Evolutionary conservation across 2,888 invertebrate genomes (phyloP).

Genomic region (Yponomeuta sedellus): DNA sequence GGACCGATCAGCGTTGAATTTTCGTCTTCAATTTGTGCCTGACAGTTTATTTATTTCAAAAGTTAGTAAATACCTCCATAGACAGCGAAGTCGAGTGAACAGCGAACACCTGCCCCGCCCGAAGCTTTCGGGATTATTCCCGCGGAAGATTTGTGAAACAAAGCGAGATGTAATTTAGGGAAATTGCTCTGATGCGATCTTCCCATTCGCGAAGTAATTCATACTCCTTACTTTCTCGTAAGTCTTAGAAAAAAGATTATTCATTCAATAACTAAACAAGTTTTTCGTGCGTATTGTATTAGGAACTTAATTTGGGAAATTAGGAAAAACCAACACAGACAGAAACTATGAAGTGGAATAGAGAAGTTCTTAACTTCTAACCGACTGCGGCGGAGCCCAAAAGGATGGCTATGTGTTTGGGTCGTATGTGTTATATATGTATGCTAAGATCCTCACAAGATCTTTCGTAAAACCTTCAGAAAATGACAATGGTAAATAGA

Average conservation of each 20-base stretch:
- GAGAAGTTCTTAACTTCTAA: no score
- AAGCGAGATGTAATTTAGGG: slow-evolving; percentile 72
- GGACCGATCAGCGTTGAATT: slow-evolving; percentile 22
- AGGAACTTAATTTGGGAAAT: no score
- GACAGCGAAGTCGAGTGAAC: slow-evolving; percentile 22
- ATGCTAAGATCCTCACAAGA: no score
- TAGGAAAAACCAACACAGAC: no score
- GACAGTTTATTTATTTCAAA: slow-evolving; percentile 37
- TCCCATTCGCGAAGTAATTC: slow-evolving; percentile 20
- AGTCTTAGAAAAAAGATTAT: slow-evolving; percentile 20
- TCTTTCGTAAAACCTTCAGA: no score
- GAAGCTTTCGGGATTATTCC: slow-evolving; percentile 58
- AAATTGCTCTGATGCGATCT: slow-evolving; percentile 54
- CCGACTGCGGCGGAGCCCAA: no score
- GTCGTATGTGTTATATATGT: no score
- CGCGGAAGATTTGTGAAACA: slow-evolving; percentile 73
- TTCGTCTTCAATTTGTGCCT: slow-evolving; percentile 25
- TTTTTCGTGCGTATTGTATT: no score
- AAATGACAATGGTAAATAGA: no score
- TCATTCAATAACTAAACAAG: neutral
- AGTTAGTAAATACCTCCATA: slow-evolving; percentile 33
- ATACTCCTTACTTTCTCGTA: slow-evolving; percentile 16
- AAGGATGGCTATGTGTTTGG: no score
- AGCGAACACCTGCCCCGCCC: slow-evolving; percentile 31
- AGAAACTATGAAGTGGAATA: no score